Percentiles rank a stretch among this genome's conserved stretches.
Evolutionary conservation across 2,888 invertebrate genomes (phyloP).

Genomic region (Megastigmus dorsalis): DNA sequence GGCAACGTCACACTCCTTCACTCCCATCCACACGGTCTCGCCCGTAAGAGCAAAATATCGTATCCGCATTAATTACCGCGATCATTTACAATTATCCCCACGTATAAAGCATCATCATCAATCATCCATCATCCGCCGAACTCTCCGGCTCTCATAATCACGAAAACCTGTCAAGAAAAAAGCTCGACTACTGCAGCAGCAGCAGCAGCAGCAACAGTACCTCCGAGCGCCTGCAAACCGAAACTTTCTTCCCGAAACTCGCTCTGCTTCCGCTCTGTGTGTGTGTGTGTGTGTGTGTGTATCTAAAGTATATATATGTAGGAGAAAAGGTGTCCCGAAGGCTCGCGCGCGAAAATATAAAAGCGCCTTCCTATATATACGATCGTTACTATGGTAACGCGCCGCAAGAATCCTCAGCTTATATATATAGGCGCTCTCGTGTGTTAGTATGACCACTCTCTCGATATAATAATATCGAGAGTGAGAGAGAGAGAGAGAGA

Average conservation of each 20-base stretch:
- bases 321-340: conserved; percentile 6
- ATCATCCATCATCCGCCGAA: conserved; percentile 40
- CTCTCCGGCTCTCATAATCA: background rate
- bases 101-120: conserved; percentile 28
- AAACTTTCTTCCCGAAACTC: conserved; percentile 6
- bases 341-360: background rate
- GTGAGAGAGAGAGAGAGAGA: background rate
- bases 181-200: too few relatives aligned
- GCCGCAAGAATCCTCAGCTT: background rate
- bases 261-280: too few relatives aligned
- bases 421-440: too few relatives aligned
- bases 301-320: too few relatives aligned
- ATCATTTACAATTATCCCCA: conserved; percentile 41
- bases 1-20: too few relatives aligned
- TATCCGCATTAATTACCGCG: conserved; percentile 35
- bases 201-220: too few relatives aligned
- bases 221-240: too few relatives aligned
- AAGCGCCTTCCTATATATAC: too few relatives aligned
- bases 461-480: conserved; percentile 29
- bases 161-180: conserved; percentile 24
- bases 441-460: too few relatives aligned
- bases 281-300: too few relatives aligned
- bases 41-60: conserved; percentile 41
- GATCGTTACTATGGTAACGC: conserved; percentile 49
- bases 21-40: too few relatives aligned